Evolutionary conservation across 2,797 vertebrate genomes (phyloP), one percentile per base, ranked within the genome.

Genomic region (Tenualosa ilisha): DNA sequence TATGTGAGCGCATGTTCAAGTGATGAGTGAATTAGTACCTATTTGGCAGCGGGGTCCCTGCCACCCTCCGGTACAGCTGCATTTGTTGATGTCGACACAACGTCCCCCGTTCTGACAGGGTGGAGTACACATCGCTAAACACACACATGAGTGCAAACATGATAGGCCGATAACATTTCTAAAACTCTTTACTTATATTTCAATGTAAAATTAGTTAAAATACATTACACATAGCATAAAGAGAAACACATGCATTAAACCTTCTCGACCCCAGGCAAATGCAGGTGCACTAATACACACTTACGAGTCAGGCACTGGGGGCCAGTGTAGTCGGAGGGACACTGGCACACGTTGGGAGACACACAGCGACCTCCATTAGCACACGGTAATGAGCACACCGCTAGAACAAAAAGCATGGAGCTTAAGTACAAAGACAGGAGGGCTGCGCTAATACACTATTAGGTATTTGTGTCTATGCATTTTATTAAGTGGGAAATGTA

Each of bases 71-170:
- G 86, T 88, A 88, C 96, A 97, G 0, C 91, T 94, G 87, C 96
- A 97, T 89, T 94, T 95, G 93, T 97, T 96, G 87, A 96, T 93
- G 87, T 96, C 95, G 24, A 95, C 95, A 88, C 96, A 97, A 85
- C 92, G 93, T 31, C 96, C 96, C 22, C 93, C 93, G 2, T 95
- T 96, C 61, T 92, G 92, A 93, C 96, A 97, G 22, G 93, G 90
- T 13, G 96, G 96, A 31, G 93, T 95, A 88, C 96, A 97, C 56
- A 95, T 85, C 0, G 96, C 96, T 97, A 81, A 26, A 89, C 37
- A 85, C 37, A 40, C 4, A 75, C 37, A 43, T 12, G 11, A 12
- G 50, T 12, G 7, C 8, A 51, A 51, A 51, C 50, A 51, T 51
- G 9, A 51, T 51, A 51, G 0, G 50, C 50, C 50, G 8, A 2